These are phyloP conservation scores for Radopholus similis DNA, from an alignment of 1,140 invertebrate genomes.

Conservation along the genomic window DNA sequence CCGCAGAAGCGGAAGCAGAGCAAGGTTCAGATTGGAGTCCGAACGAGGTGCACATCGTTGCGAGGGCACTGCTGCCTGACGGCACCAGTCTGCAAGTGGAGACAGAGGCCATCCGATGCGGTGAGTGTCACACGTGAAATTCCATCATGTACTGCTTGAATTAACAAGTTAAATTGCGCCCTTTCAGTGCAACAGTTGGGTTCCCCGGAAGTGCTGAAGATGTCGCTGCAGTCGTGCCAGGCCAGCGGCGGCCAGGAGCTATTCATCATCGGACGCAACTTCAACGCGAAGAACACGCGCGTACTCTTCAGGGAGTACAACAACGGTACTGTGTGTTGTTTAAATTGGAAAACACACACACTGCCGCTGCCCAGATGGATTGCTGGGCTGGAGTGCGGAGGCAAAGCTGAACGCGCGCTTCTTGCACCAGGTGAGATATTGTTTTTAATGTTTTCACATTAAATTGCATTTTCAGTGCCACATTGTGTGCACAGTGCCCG, in stretches of 20 bases:
- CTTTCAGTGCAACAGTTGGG: constrained; percentile 84
- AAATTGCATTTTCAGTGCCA: constrained; percentile 71
- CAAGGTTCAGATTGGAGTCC: constrained; percentile 59
- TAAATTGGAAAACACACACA: neutral
- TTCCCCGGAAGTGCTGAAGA: constrained; percentile 88
- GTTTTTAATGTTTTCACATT: constrained; percentile 18
- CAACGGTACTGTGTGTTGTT: constrained; percentile 21
- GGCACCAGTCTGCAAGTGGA: constrained; percentile 79
- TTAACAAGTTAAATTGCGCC: constrained; percentile 5
- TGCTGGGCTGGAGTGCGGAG: constrained; percentile 61
- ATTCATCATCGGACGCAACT: constrained; percentile 92
- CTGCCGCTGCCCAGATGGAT: constrained; percentile 30
- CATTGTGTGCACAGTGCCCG: constrained; percentile 81
- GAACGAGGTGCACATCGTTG: constrained; percentile 91
- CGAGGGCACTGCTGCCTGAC: constrained; percentile 75
- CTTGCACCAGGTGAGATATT: constrained; percentile 63
- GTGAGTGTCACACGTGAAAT: constrained; percentile 68
- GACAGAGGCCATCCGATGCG: constrained; percentile 88
- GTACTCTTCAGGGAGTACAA: constrained; percentile 74
- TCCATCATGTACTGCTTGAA: constrained; percentile 29
- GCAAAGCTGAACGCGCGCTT: constrained; percentile 63
- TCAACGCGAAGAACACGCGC: constrained; percentile 79
- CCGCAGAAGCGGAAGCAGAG: neutral
- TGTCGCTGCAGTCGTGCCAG: constrained; percentile 75
- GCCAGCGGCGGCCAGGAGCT: constrained; percentile 77